phyloP scores from a whole-genome alignment of 2,888 invertebrate genomes.

The Argyra leucocephala region DNA sequence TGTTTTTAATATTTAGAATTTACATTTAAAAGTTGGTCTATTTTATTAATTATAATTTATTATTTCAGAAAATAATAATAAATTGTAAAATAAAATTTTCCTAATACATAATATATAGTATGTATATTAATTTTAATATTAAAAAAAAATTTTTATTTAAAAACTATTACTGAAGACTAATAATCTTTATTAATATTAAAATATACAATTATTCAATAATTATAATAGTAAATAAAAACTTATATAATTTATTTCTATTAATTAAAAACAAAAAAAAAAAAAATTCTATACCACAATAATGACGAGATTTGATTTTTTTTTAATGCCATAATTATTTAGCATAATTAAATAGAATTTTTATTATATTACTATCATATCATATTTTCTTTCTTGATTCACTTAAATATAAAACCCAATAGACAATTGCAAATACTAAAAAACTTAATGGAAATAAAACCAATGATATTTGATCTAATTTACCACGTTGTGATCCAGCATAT shows the following conservation, averaged over 20 bases:
- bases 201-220: no score
- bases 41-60: no score
- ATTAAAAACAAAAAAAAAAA: neutral
- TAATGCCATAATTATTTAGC: neutral
- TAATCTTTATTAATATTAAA: no score
- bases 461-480: constrained; percentile 51
- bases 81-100: no score
- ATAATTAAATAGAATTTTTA: neutral
- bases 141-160: no score
- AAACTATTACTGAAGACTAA: no score
- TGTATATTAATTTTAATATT: no score
- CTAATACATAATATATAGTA: no score
- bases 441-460: constrained; percentile 52
- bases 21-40: no score
- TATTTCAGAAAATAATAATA: no score
- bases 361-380: constrained; percentile 24
- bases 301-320: constrained; percentile 1
- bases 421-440: constrained; percentile 50
- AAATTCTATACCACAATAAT: neutral
- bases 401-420: constrained; percentile 55
- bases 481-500: constrained; percentile 55
- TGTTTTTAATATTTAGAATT: no score
- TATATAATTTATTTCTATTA: neutral
- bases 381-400: constrained; percentile 45
- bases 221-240: neutral